These are phyloP conservation scores for Ahaetulla prasina DNA, from an alignment of 2,113 vertebrate genomes.

Conservation along the genomic window DNA sequence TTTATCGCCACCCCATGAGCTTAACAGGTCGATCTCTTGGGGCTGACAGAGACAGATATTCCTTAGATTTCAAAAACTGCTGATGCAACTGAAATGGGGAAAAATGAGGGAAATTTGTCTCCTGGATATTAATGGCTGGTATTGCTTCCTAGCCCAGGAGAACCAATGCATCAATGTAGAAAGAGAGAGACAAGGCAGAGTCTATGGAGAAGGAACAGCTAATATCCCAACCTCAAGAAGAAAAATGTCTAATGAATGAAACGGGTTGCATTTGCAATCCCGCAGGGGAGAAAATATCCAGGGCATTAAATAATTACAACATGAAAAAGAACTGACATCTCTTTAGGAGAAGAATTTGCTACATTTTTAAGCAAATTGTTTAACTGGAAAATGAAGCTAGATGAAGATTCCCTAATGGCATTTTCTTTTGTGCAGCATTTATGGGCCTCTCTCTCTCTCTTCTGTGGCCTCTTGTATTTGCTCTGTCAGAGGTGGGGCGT, in stretches of 20 bases:
- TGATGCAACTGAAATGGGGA: neutral
- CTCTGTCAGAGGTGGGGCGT: neutral
- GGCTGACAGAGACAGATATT: neutral
- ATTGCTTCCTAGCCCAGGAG: neutral
- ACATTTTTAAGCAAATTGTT: neutral
- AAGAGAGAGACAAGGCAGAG: neutral
- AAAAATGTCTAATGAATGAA: neutral
- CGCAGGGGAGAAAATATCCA: neutral
- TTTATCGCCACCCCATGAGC: neutral
- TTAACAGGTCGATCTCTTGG: neutral
- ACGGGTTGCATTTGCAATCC: neutral
- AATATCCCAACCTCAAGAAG: neutral
- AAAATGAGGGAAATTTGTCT: neutral
- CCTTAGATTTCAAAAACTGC: neutral
- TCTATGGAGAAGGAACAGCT: neutral
- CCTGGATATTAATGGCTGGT: slow-evolving; percentile 10
- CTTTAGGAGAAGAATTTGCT: neutral
- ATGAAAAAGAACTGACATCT: neutral
- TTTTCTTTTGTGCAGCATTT: neutral
- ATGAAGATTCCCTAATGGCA: neutral
- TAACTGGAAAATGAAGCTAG: neutral
- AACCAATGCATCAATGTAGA: neutral
- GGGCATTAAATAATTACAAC: neutral
- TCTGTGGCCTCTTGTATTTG: neutral
- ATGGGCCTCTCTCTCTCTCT: neutral